A percentile compares a stretch with the other conserved stretches of the same genome.
Evolutionary conservation across 2,888 invertebrate genomes (phyloP).

Genomic region (Drosophila vallismaia): DNA sequence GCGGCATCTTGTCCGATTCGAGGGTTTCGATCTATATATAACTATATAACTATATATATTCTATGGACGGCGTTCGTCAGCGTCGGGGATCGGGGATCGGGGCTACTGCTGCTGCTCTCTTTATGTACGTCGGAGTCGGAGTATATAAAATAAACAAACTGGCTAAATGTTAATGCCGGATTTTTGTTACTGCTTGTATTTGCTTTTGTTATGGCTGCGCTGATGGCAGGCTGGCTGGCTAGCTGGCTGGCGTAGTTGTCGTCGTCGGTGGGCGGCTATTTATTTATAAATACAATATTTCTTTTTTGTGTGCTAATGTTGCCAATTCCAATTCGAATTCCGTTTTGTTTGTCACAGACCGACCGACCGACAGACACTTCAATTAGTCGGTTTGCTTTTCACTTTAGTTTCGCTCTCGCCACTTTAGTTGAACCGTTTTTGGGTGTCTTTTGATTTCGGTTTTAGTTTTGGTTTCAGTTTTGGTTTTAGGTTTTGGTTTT

Average conservation of each 20-base stretch:
- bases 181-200: slow-evolving; percentile 46
- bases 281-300: slow-evolving; percentile 57
- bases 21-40: not conserved
- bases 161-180: slow-evolving; percentile 67
- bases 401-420: slow-evolving; percentile 50
- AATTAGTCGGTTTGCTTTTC: slow-evolving; percentile 64
- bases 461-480: slow-evolving; percentile 7
- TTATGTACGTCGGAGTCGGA: slow-evolving; percentile 44
- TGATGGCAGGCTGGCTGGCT: slow-evolving; percentile 14
- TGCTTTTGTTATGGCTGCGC: slow-evolving; percentile 39
- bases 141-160: slow-evolving; percentile 69
- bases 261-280: slow-evolving; percentile 20
- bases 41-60: slow-evolving; percentile 11
- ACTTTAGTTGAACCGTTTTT: slow-evolving; percentile 27
- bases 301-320: slow-evolving; percentile 22
- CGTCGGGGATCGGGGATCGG: slow-evolving; percentile 25
- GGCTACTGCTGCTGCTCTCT: slow-evolving; percentile 12
- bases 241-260: slow-evolving; percentile 45
- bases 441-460: slow-evolving; percentile 9
- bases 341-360: slow-evolving; percentile 60
- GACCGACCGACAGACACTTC: slow-evolving; percentile 42
- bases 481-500: slow-evolving; percentile 3
- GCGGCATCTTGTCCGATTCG: slow-evolving; percentile 46
- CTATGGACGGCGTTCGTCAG: slow-evolving; percentile 43
- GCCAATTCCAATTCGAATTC: slow-evolving; percentile 56